Evolutionary conservation across 1,140 invertebrate species (phyloP), one percentile per base, ranked within the genome.

Genomic region (Philotrypesis tridentata): DNA sequence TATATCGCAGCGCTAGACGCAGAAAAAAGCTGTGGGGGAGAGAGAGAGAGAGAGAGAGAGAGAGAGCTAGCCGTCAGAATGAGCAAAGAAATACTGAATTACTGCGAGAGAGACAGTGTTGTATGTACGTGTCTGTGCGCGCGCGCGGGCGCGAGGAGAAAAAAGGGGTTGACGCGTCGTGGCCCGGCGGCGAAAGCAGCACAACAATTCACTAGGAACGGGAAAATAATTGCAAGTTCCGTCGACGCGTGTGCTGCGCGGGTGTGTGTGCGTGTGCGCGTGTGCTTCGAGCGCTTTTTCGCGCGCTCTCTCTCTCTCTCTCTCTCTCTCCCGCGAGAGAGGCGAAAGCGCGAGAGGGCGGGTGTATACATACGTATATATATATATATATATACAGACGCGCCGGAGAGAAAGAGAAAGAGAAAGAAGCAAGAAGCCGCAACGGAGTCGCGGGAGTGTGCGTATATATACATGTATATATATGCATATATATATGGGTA

Each of bases 221-320:
- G 82, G 84, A 87, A 88, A 88, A 88, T 87, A 88, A 88, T 87
- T 87, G 85, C 85, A 82, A 87, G 85, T 87, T 88, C 85, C 82
- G 85, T 86, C 74, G 74, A 77, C 17, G 70, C 71, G 82, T 65
- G 25, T 11, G 55, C 4, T 37, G n/a, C n/a, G n/a, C n/a, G n/a
- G n/a, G n/a, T n/a, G n/a, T n/a, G n/a, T n/a, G n/a, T n/a, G n/a
- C n/a, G n/a, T n/a, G n/a, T n/a, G n/a, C n/a, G 33, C 74, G 14
- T n/a, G 65, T 23, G 79, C 37, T 77, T 43, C 21, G 55, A 72
- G 70, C 70, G 37, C 68, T 73, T 78, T 82, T 72, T 82, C n/a
- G n/a, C n/a, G n/a, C n/a, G n/a, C n/a, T n/a, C n/a, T n/a, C n/a
- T n/a, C n/a, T n/a, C n/a, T n/a, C n/a, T n/a, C n/a, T n/a, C n/a